Evolutionary conservation across 1,140 invertebrate species (phyloP).

Genomic region (Andrena cerasifolii): DNA sequence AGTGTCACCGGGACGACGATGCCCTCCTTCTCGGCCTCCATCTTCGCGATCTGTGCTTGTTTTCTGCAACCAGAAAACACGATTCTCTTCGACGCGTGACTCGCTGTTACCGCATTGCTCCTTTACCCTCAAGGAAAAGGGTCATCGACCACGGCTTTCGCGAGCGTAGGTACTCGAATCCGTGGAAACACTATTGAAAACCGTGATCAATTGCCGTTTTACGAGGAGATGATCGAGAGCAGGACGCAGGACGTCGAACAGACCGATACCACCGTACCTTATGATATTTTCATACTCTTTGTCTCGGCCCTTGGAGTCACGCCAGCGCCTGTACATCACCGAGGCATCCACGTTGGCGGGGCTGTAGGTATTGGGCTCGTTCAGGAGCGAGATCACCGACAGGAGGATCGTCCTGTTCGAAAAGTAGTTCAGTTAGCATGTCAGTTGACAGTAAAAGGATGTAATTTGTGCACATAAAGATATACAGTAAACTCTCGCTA

Average conservation of each 20-base stretch:
- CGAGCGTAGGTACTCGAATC: too few species aligned
- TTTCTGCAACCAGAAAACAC: slow-evolving; percentile 85
- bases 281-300: slow-evolving; percentile 99
- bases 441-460: too few species aligned
- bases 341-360: slow-evolving; percentile 99
- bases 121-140: too few species aligned
- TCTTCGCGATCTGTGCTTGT: slow-evolving; percentile 96
- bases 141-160: too few species aligned
- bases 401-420: slow-evolving; percentile 94
- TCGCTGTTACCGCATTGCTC: too few species aligned
- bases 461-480: too few species aligned
- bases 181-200: too few species aligned
- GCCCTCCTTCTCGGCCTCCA: slow-evolving; percentile 97
- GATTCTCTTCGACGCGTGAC: neutral
- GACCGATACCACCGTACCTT: slow-evolving; percentile 84
- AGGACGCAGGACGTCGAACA: neutral
- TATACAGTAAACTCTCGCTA: too few species aligned
- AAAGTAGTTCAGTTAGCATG: slow-evolving; percentile 19
- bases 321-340: slow-evolving; percentile 99
- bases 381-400: slow-evolving; percentile 98
- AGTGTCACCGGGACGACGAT: slow-evolving; percentile 98
- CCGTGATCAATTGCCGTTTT: too few species aligned
- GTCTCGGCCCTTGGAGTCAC: slow-evolving; percentile 98
- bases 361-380: slow-evolving; percentile 99
- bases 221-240: too few species aligned